phyloP scores from a whole-genome alignment of 2,113 vertebrate species.

The Mixornis gularis region DNA sequence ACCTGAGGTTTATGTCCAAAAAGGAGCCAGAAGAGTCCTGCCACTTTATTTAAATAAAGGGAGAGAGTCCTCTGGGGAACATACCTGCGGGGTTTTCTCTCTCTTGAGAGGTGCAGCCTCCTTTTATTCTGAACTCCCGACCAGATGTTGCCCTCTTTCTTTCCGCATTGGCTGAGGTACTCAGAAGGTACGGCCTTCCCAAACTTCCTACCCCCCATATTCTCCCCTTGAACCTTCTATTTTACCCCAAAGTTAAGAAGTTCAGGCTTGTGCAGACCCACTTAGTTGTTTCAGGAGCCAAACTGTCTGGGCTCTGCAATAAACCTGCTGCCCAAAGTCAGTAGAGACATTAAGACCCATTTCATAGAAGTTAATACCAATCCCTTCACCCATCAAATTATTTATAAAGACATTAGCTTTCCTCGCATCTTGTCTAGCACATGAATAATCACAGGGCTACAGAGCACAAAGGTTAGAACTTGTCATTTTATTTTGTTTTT shows the following conservation, averaged over 20 bases:
- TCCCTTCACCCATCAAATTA: not conserved
- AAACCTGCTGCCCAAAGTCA: not conserved
- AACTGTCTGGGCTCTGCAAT: not conserved
- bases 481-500: not conserved
- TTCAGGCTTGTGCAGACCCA: not conserved
- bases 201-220: not conserved
- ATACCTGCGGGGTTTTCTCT: rapidly evolving
- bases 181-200: rapidly evolving
- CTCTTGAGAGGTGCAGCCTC: rapidly evolving
- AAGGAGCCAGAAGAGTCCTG: not conserved
- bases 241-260: not conserved
- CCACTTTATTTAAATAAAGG: not conserved
- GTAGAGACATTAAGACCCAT: not conserved
- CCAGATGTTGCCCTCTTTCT: not conserved
- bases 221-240: rapidly evolving
- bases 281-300: not conserved
- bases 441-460: not conserved
- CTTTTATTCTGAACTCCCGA: rapidly evolving
- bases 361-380: not conserved
- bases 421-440: not conserved
- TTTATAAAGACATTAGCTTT: not conserved
- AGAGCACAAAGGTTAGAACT: not conserved
- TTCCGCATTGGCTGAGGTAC: not conserved
- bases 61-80: no score
- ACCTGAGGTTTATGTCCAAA: not conserved